Conservation (phyloP, 2,113 vertebrate genomes). For the Brachyistius frenatus region DNA sequence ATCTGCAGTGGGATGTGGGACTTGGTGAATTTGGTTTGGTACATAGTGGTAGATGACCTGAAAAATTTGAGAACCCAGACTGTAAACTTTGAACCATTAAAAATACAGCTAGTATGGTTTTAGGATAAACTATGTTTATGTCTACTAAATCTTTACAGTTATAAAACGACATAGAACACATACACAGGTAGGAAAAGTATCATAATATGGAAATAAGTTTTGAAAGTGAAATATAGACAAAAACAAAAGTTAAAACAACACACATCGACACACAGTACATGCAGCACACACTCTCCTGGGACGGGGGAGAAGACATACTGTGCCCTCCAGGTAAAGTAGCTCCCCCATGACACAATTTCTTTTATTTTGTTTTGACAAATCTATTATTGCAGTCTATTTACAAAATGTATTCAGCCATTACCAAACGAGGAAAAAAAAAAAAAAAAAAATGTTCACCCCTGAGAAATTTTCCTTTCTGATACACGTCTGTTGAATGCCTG, state of each 20-base stretch:
- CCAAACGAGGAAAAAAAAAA: constrained; percentile 42
- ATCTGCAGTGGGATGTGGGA: too few species aligned
- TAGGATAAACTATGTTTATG: neutral
- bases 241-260: constrained; percentile 5
- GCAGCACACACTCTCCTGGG: constrained; percentile 29
- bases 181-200: neutral
- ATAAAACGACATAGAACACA: too few species aligned
- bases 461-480: constrained; percentile 43
- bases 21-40: too few species aligned
- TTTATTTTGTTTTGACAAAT: constrained; percentile 54
- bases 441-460: constrained; percentile 37
- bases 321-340: constrained; percentile 38
- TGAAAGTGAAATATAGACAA: neutral
- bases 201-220: neutral
- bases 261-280: constrained; percentile 7
- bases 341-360: constrained; percentile 1
- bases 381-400: constrained; percentile 46
- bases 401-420: constrained; percentile 59
- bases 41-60: too few species aligned
- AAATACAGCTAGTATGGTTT: neutral
- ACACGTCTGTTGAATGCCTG: constrained; percentile 27
- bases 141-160: neutral
- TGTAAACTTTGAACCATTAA: too few species aligned
- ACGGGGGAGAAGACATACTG: constrained; percentile 1
- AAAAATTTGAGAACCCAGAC: too few species aligned